These are phyloP conservation scores for Romanogobio albipinnatus DNA, from an alignment of 2,113 vertebrate species.

Conservation along the genomic window DNA sequence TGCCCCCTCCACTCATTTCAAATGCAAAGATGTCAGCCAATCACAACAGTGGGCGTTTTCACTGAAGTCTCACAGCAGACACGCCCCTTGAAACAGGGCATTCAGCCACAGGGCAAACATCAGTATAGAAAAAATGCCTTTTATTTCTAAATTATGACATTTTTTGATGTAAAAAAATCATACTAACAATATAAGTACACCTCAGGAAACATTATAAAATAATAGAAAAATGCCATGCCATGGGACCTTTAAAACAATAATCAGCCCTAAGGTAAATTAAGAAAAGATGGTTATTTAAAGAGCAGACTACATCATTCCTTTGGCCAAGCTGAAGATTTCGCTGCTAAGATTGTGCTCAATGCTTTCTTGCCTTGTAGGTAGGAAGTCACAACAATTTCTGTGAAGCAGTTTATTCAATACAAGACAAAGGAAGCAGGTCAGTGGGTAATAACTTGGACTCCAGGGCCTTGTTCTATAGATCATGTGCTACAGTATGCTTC, in stretches of 20 bases:
- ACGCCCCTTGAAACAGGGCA: no score
- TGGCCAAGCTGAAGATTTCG: neutral
- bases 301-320: neutral
- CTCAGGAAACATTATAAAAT: no score
- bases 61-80: no score
- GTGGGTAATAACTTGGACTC: conserved; percentile 6
- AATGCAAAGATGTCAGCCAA: no score
- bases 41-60: no score
- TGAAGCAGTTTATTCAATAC: neutral
- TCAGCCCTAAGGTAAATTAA: neutral
- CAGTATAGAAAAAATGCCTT: no score
- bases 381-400: neutral
- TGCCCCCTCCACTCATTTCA: no score
- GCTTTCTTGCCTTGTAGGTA: neutral
- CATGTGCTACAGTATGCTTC: neutral
- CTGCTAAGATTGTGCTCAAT: neutral
- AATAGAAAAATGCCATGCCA: no score
- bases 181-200: no score
- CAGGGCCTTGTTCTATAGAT: conserved; percentile 29
- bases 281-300: conserved; percentile 17
- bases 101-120: no score
- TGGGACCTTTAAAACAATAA: conserved; percentile 41
- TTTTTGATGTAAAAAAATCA: no score
- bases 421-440: conserved; percentile 49
- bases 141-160: no score